A percentile compares a stretch with the other conserved stretches of the same genome.
phyloP scores from a whole-genome alignment of 2,888 invertebrate species.

The Dynastes hyllus region DNA sequence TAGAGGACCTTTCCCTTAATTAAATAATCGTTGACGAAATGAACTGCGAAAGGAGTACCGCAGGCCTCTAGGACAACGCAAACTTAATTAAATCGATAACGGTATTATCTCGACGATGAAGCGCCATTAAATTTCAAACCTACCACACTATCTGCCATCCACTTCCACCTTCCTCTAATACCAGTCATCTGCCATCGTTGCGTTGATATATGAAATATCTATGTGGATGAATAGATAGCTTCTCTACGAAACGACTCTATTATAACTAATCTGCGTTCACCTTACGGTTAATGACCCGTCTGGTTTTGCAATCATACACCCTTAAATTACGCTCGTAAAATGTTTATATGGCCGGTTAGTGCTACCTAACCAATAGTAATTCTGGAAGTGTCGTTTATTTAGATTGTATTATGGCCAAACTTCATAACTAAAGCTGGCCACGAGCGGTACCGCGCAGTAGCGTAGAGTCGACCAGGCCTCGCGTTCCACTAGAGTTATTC shows the following conservation, averaged over 20 bases:
- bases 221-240: not conserved
- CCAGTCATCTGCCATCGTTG: not conserved
- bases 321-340: constrained; percentile 11
- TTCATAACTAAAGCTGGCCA: too few species aligned
- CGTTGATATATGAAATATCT: constrained; percentile 17
- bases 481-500: too few species aligned
- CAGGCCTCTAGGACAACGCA: not conserved
- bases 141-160: constrained; percentile 1
- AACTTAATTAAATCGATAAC: constrained; percentile 34
- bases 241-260: not conserved
- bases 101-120: constrained; percentile 22
- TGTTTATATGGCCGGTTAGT: not conserved
- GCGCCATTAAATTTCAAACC: constrained; percentile 12
- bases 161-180: not conserved
- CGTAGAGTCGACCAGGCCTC: too few species aligned
- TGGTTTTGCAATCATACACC: not conserved
- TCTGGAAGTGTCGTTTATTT: too few species aligned
- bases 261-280: not conserved
- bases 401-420: too few species aligned
- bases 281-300: not conserved
- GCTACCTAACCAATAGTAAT: too few species aligned
- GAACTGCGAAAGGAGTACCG: constrained; percentile 30
- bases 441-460: too few species aligned
- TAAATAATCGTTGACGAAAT: constrained; percentile 32
- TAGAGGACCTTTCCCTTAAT: not conserved